A percentile compares a stretch with the other conserved stretches of the same genome.
phyloP scores from a whole-genome alignment of 1,140 invertebrate species.

The Caenorhabditis briggsae region DNA sequence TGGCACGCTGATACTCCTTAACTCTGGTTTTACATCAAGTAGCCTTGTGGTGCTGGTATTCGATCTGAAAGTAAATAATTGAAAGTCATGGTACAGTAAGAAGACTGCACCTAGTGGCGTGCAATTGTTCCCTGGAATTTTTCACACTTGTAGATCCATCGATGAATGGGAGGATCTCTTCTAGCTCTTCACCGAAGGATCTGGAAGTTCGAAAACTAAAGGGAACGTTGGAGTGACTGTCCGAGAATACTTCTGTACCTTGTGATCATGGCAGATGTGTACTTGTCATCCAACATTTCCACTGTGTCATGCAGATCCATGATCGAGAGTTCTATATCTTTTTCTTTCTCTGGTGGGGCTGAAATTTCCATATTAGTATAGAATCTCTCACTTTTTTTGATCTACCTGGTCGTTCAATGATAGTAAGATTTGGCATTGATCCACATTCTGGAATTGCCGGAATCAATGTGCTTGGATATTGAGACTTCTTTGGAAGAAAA shows the following conservation, averaged over 20 bases:
- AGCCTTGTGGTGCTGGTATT: constrained; percentile 22
- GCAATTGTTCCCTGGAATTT: constrained; percentile 56
- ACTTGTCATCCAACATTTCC: constrained; percentile 47
- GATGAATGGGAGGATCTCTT: constrained; percentile 73
- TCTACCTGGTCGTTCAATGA: constrained; percentile 20
- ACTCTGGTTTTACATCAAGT: constrained; percentile 36
- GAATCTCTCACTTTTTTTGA: too few relatives aligned
- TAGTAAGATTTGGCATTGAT: constrained; percentile 17
- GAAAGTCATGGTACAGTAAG: background rate
- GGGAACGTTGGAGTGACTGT: background rate
- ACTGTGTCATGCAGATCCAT: constrained; percentile 9
- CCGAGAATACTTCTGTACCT: constrained; percentile 27
- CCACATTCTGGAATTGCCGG: constrained; percentile 51
- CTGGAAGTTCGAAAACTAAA: constrained; percentile 60
- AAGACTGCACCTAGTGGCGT: background rate
- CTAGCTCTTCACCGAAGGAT: constrained; percentile 75
- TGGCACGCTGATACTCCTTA: constrained; percentile 16
- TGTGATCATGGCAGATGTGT: constrained; percentile 19
- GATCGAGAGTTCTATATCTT: constrained; percentile 30
- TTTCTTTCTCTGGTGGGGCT: background rate
- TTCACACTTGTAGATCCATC: constrained; percentile 62
- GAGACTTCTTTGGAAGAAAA: constrained; percentile 6
- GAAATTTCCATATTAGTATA: too few relatives aligned
- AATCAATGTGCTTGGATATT: constrained; percentile 30
- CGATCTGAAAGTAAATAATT: background rate